These are phyloP conservation scores for Heliconius melpomene DNA, from an alignment of 1,140 invertebrate genomes.

Conservation along the genomic window DNA sequence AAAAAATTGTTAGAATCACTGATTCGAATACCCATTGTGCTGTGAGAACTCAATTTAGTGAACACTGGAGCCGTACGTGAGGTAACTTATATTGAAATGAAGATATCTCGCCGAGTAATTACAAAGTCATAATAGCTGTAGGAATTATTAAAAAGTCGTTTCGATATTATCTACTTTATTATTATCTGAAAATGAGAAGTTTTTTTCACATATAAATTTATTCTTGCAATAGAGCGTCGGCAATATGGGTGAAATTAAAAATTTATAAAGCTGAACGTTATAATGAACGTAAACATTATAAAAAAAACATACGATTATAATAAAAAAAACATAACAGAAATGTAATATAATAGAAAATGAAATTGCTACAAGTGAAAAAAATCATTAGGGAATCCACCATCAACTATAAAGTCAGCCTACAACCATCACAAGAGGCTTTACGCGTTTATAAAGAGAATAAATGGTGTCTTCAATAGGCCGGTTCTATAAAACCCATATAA, in stretches of 20 bases:
- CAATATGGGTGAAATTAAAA: neutral
- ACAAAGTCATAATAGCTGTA: constrained; percentile 11
- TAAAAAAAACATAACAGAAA: neutral
- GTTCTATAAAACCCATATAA: constrained; percentile 64
- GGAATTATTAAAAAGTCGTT: constrained; percentile 17
- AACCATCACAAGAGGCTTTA: constrained; percentile 35
- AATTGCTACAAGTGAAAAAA: constrained; percentile 36
- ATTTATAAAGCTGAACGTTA: neutral
- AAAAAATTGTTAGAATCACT: constrained; percentile 75
- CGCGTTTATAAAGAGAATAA: constrained; percentile 51
- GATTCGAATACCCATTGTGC: constrained; percentile 69
- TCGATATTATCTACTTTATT: neutral
- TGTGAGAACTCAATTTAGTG: constrained; percentile 79
- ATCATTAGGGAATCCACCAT: constrained; percentile 4
- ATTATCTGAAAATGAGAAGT: neutral
- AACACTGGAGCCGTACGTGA: constrained; percentile 63
- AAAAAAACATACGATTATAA: neutral
- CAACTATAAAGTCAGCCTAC: constrained; percentile 20
- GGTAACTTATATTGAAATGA: constrained; percentile 65
- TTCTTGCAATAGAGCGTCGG: neutral
- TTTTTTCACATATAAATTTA: neutral
- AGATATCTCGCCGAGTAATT: constrained; percentile 59
- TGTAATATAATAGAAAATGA: constrained; percentile 29
- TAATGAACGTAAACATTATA: neutral
- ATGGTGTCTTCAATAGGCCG: constrained; percentile 44